Evolutionary conservation across 1,140 invertebrate genomes (phyloP).

Genomic region (Halesus radiatus): DNA sequence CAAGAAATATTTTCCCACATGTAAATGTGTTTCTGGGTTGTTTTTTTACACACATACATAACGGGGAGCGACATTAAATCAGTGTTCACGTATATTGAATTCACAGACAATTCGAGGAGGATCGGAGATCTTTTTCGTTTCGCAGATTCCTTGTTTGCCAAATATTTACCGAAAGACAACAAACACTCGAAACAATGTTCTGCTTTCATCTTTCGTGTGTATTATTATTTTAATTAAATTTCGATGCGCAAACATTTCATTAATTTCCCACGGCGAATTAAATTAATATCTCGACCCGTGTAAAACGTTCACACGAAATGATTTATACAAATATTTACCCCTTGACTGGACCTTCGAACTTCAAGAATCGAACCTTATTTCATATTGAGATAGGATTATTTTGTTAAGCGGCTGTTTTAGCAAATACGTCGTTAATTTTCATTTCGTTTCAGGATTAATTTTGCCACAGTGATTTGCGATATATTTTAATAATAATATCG

Average conservation of each 20-base stretch:
- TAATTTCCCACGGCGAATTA: background rate
- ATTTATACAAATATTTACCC: slow-evolving; percentile 20
- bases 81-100: background rate
- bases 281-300: background rate
- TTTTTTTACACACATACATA: background rate
- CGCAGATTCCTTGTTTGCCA: background rate
- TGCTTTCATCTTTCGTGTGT: background rate
- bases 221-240: slow-evolving; percentile 34
- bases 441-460: too few species aligned
- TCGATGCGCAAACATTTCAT: slow-evolving; percentile 19
- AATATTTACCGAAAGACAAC: slow-evolving; percentile 8
- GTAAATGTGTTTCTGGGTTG: background rate
- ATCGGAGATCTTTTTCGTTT: slow-evolving; percentile 9
- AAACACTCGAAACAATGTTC: background rate
- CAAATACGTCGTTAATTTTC: background rate
- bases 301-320: slow-evolving; percentile 14
- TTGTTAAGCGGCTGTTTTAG: background rate
- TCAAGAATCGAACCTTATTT: slow-evolving; percentile 5
- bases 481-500: too few species aligned
- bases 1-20: background rate
- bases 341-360: background rate
- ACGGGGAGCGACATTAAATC: background rate
- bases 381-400: too few species aligned
- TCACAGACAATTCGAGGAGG: background rate
- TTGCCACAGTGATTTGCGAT: too few species aligned